Percentiles rank a stretch among this genome's conserved stretches.
Evolutionary conservation across 2,113 vertebrate genomes (phyloP).

Genomic region (Miniopterus natalensis): DNA sequence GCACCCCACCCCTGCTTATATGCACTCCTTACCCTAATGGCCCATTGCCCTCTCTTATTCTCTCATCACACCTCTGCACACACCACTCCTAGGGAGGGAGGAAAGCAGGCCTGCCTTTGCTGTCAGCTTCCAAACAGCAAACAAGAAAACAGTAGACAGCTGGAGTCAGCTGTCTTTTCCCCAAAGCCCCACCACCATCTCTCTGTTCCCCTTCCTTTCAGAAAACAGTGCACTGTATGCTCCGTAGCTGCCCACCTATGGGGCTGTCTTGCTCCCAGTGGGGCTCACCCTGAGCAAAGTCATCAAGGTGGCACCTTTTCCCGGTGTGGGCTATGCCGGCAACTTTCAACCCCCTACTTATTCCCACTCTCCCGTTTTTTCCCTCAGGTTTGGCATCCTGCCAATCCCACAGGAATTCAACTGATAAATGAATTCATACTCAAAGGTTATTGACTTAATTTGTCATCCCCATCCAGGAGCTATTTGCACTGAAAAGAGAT

Average conservation of each 20-base stretch:
- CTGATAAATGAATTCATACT: slow-evolving; percentile 84
- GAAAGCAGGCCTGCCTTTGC: background rate
- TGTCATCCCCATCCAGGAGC: slow-evolving; percentile 81
- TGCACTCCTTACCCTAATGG: background rate
- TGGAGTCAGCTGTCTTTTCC: background rate
- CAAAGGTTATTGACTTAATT: slow-evolving; percentile 84
- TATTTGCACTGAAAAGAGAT: slow-evolving; percentile 79
- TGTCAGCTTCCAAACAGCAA: slow-evolving; percentile 4
- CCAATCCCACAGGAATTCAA: slow-evolving; percentile 80
- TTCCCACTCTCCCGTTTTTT: slow-evolving; percentile 15
- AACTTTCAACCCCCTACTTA: background rate
- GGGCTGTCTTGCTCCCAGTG: background rate
- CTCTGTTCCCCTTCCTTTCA: background rate
- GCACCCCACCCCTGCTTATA: background rate
- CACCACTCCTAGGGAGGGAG: background rate
- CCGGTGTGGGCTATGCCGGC: background rate
- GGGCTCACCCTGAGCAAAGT: background rate
- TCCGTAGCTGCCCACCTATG: background rate
- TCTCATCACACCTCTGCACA: background rate
- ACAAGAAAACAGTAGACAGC: background rate
- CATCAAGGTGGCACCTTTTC: background rate
- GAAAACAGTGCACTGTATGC: background rate
- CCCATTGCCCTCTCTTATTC: background rate
- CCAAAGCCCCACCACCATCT: background rate
- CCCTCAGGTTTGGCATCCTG: slow-evolving; percentile 76